Evolutionary conservation across 1,140 invertebrate genomes (phyloP), one percentile per base, ranked within the genome.

Genomic region (Triops cancriformis): DNA sequence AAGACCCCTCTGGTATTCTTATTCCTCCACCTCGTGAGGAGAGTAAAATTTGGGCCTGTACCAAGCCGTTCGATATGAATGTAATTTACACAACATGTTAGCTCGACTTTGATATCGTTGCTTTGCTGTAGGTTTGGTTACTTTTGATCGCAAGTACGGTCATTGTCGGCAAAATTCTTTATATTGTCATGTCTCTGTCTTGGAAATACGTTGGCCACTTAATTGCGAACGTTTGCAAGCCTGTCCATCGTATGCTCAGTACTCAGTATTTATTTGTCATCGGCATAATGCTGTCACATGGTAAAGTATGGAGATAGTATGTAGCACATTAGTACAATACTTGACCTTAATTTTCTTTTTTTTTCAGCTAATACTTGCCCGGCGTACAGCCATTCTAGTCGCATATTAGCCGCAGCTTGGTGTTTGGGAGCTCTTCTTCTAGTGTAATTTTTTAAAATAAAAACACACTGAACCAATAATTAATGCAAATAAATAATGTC

Each of bases 1-100:
- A 83, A 75, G 83, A 84, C 51, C 82, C 83, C 1, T 80, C 82
- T 12, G 80, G 80, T 42, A 84, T 84, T 74, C 77, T 84, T 5
- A 82, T 83, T 76, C 83, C 83, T 11, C 74, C 83, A 23, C 83
- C 83, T n/a, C 75, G 74, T 2, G 80, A 80, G 73, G 78, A 80
- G 9, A 80, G 80, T 51, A 82, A 83, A 74, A 73, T 83, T 18
- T 78, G 80, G 0, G 82, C 83, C 18, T 81, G 83, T 42, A 81
- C 83, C 10, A 43, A 81, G 51, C 83, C 83, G 26, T 82, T 83
- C 72, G 76, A 79, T 23, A 77, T 74, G 45, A 64, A 82, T 80
- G 83, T 83, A 64, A 14, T 12, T 37, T 37, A 37, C 7, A 37
- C 31, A 2, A 37, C 31, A 7, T 7, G 31, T 37, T 37, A 37